phyloP scores from a whole-genome alignment of 2,113 vertebrate genomes.

The Pantherophis guttatus region DNA sequence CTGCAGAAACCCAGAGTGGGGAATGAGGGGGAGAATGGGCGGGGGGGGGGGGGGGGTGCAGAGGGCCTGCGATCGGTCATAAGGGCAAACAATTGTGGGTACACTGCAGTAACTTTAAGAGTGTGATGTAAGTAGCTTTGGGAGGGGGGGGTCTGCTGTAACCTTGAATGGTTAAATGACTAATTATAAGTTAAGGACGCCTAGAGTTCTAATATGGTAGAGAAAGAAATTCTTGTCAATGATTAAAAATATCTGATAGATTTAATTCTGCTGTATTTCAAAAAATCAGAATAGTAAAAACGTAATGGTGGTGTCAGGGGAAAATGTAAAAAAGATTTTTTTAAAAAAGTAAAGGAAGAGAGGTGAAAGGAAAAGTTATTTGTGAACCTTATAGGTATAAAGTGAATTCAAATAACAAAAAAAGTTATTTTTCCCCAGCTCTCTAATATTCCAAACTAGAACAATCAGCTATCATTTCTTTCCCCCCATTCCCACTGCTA shows the following conservation, averaged over 20 bases:
- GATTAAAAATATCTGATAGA: constrained; percentile 43
- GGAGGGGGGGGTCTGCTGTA: background rate
- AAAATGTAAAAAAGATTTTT: constrained; percentile 8
- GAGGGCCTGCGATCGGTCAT: background rate
- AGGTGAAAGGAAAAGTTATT: constrained; percentile 63
- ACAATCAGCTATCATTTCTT: constrained; percentile 61
- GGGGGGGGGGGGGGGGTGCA: too few species aligned
- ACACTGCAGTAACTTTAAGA: background rate
- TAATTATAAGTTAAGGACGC: background rate
- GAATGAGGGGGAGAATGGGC: too few species aligned
- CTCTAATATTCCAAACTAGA: constrained; percentile 68
- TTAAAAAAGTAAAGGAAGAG: constrained; percentile 29
- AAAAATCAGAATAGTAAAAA: constrained; percentile 63
- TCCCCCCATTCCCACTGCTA: constrained; percentile 44
- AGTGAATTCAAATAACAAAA: constrained; percentile 88
- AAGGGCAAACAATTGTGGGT: background rate
- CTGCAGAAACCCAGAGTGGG: too few species aligned
- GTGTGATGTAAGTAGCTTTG: background rate
- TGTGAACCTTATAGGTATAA: too few species aligned
- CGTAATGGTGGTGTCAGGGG: constrained; percentile 14
- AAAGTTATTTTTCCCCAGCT: constrained; percentile 77
- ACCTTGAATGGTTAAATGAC: background rate
- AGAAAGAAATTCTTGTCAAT: constrained; percentile 51
- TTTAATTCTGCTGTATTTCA: constrained; percentile 48
- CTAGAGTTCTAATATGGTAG: constrained; percentile 9